Evolutionary conservation across 2,888 invertebrate genomes (phyloP), one percentile per base, ranked within the genome.

Genomic region (Salpingus planirostris): DNA sequence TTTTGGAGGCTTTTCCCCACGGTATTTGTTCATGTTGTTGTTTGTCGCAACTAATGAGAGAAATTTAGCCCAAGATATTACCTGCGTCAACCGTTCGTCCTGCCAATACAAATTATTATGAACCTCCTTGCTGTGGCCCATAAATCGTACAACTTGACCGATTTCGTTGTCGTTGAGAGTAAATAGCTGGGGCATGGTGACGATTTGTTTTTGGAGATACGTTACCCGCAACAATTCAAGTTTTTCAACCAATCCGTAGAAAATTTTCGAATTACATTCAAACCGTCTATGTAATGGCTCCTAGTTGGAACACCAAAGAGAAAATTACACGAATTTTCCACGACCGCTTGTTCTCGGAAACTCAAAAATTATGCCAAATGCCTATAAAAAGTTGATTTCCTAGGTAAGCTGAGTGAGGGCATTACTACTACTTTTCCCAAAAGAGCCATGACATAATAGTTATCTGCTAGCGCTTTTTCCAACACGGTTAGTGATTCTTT

Each of bases 151-250:
- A 1, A 34, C 13, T n/a, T 23, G 13, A 25, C 14, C 15, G 21
- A 30, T 29, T 22, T 33, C 22, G 14, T 27, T 34, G 13, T 34
- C 34, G 29, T 34, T 30, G 4, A 34, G 2, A 8, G 29, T 21
- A 13, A 34, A 11, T n/a, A 34, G 3, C 25, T 34, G 34, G 1
- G 34, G 15, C 18, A 30, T 29, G 4, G 34, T 34, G 5, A 30
- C 34, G 6, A 30, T 26, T 21, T 34, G 34, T 25, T 34, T 34
- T 3, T 30, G 15, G 5, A 34, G 21, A 11, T 15, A 30, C n/a
- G 34, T 34, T 36, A 38, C 44, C 43, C 46, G 50, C 41, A 54
- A 11, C 11, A 34, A 21, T 2, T 23, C 12, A 3, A 13, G 26
- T 6, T 25, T 11, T n/a, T 3, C 5, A 3, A 13, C 26, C n/a